Conservation (phyloP, 2,797 vertebrate species). For the Astyanax mexicanus region DNA sequence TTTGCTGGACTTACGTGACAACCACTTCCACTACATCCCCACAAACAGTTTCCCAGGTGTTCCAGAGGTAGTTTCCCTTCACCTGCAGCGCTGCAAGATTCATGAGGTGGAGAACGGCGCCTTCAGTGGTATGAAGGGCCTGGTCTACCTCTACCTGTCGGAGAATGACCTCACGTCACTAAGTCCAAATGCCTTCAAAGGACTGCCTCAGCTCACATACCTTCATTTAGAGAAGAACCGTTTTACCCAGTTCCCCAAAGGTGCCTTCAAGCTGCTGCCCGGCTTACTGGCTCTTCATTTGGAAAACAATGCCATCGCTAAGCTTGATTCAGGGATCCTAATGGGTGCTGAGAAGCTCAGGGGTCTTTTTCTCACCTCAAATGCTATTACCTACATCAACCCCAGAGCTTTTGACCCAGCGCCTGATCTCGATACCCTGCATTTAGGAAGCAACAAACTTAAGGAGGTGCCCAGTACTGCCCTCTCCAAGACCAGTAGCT, state of each 20-base stretch:
- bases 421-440: conserved; percentile 84
- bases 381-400: conserved; percentile 75
- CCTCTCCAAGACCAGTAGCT: conserved; percentile 70
- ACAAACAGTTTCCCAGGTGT: conserved; percentile 82
- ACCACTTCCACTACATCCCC: conserved; percentile 82
- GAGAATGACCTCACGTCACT: conserved; percentile 85
- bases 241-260: conserved; percentile 81
- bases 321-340: conserved; percentile 75
- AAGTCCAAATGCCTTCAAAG: conserved; percentile 79
- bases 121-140: conserved; percentile 83
- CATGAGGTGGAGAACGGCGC: conserved; percentile 78
- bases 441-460: conserved; percentile 86
- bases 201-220: conserved; percentile 85
- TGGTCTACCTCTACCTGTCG: conserved; percentile 94
- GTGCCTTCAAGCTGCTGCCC: conserved; percentile 81
- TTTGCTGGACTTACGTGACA: conserved; percentile 87
- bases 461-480: conserved; percentile 83
- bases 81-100: conserved; percentile 89
- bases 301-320: conserved; percentile 83
- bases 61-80: conserved; percentile 85
- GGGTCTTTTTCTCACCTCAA: conserved; percentile 86
- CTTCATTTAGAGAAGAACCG: conserved; percentile 89
- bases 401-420: conserved; percentile 76
- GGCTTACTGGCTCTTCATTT: conserved; percentile 88
- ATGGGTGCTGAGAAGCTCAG: conserved; percentile 73